Conservation (phyloP, 2,113 vertebrate species). For the Climacteris rufus region DNA sequence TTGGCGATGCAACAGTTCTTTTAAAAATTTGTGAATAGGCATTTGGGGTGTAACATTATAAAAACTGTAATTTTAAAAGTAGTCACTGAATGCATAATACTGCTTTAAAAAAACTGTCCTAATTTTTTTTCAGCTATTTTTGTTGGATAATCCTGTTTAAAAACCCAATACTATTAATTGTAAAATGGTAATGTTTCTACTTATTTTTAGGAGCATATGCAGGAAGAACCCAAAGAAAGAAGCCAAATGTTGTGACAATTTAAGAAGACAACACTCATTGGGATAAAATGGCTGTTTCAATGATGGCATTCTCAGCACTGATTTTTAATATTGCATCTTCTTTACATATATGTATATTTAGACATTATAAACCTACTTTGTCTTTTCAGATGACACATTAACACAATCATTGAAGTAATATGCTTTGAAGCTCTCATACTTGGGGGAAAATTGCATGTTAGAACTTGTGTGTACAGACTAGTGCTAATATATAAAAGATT, state of each 20-base stretch:
- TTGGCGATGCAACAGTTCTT: background rate
- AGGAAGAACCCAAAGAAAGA: constrained; percentile 84
- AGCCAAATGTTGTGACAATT: constrained; percentile 84
- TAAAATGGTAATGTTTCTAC: constrained; percentile 8
- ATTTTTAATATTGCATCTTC: background rate
- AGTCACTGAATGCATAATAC: background rate
- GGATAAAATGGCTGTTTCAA: constrained; percentile 56
- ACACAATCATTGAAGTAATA: background rate
- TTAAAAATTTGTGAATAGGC: background rate
- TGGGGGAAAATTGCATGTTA: constrained; percentile 15
- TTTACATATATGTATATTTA: background rate
- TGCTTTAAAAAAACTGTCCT: background rate
- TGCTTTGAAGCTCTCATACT: background rate
- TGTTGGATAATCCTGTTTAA: background rate
- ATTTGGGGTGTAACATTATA: background rate
- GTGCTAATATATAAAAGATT: background rate
- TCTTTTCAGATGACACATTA: background rate
- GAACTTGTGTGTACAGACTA: background rate
- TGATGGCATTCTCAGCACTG: background rate
- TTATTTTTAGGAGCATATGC: constrained; percentile 79
- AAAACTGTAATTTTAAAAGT: background rate
- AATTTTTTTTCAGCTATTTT: background rate
- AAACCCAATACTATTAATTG: background rate
- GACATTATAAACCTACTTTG: background rate
- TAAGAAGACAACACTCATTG: constrained; percentile 80